Evolutionary conservation across 2,797 vertebrate genomes (phyloP), one percentile per base, ranked within the genome.

Genomic region (Nannoperca obscura): DNA sequence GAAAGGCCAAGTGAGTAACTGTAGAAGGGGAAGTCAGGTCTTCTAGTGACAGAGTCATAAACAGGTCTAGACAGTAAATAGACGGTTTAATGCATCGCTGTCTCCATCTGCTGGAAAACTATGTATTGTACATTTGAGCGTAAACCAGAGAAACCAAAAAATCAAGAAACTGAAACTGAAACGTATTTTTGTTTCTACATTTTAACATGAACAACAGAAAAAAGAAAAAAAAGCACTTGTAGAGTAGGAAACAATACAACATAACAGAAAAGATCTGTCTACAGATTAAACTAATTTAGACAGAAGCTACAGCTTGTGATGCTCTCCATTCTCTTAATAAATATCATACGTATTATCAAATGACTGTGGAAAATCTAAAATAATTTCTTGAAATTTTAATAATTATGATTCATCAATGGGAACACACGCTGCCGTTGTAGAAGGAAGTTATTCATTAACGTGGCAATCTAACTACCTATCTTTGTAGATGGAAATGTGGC

Each of bases 101-200:
- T 57, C 87, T 54, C 92, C 91, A 76, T 76, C 91, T 93, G 82
- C 82, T 93, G 90, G 86, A 58, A 9, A 60, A 38, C 3, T 63
- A 20, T 17, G 7, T 17, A 19, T 5, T 14, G 7, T 10, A 53
- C 42, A 47, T 49, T 61, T 32, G n/a, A 60, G 27, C 7, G 9
- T 7, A 4, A 57, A 14, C 6, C 36, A 53, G 11, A 46, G 2
- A 38, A 47, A 44, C 1, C 36, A 15, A 15, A 3, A 34, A 22
- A 1, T 53, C 1, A 27, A 14, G 2, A 40, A 20, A 30, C 0
- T 3, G 13, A 38, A 20, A 20, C 7, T 69, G 14, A 58, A 64
- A 59, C 42, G 3, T 13, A 22, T 46, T 60, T 60, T 0, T 32
- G 13, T 52, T 36, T 38, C 15, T 22, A 27, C 14, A 50, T 9